Base-by-base conservation (phyloP, 2,888 invertebrate genomes). In the Drosophila trichaetosa region DNA sequence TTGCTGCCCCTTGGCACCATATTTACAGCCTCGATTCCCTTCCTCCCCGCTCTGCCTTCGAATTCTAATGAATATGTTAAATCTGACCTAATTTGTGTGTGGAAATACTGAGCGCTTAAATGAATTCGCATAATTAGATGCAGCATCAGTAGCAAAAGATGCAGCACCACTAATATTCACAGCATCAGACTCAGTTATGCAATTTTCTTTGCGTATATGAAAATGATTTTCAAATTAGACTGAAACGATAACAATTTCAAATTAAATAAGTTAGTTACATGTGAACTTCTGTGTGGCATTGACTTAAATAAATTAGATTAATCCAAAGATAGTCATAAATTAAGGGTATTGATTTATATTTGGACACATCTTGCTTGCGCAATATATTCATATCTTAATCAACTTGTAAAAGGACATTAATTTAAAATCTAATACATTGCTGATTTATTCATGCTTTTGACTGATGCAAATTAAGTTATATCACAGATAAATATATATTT, bases 41-140 rank as follows among this genome's bases (percentile, higher is more conserved):
- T 36, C 24, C n/a, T 6, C 46, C 36, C 40, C 29, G 10, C 24
- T 11, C 10, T 18, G 24, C 56, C 65, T 21, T 29, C 68, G 60
- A 69, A 71, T 83, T 90, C 87, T 79, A 86, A 83, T 90, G 89
- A 79, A 83, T 76, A 89, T 89, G 90, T 87, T 87, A 90, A 90
- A 90, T 89, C 84, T 90, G 90, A 87, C 87, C 87, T 74, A 87
- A 87, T 87, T 87, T 86, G 57, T 33, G 54, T 54, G 71, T 46
- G 60, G 59, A 63, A 73, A 84, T 68, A 75, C 73, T 79, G 73
- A 64, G 75, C 75, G 83, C 83, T 87, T 76, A 89, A 90, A 87
- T 89, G 87, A 78, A 90, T 89, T 87, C 89, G 82, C 89, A 89
- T 90, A 87, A 87, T 87, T 87, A 89, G 87, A 83, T 90, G 85